Percentiles rank a stretch among this genome's conserved stretches.
These are phyloP conservation scores for Poliocrania exsul DNA, from an alignment of 2,797 vertebrate genomes.

Conservation along the genomic window DNA sequence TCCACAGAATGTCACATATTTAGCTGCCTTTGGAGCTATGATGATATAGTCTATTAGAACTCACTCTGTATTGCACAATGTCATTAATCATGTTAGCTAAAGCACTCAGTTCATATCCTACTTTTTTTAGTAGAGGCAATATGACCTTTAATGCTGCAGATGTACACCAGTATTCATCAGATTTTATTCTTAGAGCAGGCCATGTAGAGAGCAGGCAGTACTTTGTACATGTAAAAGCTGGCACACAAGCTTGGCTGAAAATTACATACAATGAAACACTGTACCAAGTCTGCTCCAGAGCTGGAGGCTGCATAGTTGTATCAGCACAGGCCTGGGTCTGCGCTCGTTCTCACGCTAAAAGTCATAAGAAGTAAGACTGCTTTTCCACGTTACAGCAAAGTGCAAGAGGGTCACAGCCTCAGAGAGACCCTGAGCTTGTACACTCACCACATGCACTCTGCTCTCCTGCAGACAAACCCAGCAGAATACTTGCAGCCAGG, in stretches of 20 bases:
- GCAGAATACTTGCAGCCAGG: neutral
- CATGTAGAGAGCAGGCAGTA: neutral
- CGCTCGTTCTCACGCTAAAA: neutral
- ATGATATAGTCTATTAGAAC: neutral
- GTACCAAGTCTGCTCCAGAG: neutral
- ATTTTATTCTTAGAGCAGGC: neutral
- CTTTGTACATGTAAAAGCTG: neutral
- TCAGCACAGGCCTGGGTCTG: neutral
- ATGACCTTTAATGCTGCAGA: neutral
- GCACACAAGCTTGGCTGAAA: neutral
- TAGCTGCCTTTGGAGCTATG: neutral
- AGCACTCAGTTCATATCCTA: neutral
- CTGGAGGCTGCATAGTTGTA: neutral
- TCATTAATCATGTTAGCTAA: neutral
- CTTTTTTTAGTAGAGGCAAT: neutral
- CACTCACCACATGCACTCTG: fast-evolving
- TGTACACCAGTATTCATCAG: neutral
- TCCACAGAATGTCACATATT: neutral
- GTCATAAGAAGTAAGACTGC: neutral
- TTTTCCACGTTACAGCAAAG: neutral
- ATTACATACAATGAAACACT: neutral
- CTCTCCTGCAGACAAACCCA: neutral
- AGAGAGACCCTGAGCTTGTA: neutral
- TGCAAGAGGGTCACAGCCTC: neutral
- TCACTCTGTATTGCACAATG: neutral